These are phyloP conservation scores for Pseudomugil tenellus DNA, from an alignment of 2,797 vertebrate genomes.

Conservation along the genomic window DNA sequence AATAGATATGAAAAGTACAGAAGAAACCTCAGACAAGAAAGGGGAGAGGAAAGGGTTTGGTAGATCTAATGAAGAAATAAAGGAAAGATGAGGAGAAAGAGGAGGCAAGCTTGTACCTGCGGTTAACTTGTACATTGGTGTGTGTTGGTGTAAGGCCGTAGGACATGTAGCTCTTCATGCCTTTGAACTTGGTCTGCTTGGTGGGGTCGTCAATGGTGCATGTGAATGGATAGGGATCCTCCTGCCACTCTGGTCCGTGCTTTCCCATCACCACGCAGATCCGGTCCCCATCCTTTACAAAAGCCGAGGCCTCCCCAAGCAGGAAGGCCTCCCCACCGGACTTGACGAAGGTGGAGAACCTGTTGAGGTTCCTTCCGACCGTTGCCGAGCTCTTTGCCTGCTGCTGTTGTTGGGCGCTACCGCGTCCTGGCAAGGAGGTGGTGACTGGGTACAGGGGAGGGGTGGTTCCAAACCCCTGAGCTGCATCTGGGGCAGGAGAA, in stretches of 20 bases:
- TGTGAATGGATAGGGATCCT: slow-evolving; percentile 90
- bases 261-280: slow-evolving; percentile 90
- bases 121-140: slow-evolving; percentile 90
- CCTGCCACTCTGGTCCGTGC: slow-evolving; percentile 93
- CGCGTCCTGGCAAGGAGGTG: slow-evolving; percentile 72
- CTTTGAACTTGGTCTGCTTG: slow-evolving; percentile 98
- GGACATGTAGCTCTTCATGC: slow-evolving; percentile 99
- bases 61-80: slow-evolving; percentile 19
- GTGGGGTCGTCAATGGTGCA: slow-evolving; percentile 96
- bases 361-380: slow-evolving; percentile 93
- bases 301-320: slow-evolving; percentile 89
- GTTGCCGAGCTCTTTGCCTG: slow-evolving; percentile 89
- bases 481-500: slow-evolving; percentile 78
- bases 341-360: slow-evolving; percentile 96
- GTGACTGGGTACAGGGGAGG: slow-evolving; percentile 69
- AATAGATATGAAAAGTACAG: slow-evolving; percentile 18
- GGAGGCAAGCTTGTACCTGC: slow-evolving; percentile 82
- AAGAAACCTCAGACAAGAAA: slow-evolving; percentile 24
- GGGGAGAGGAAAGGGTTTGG: background rate
- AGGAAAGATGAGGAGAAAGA: background rate
- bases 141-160: slow-evolving; percentile 93
- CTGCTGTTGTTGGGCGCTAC: slow-evolving; percentile 78
- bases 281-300: slow-evolving; percentile 91
- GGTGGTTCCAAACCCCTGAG: slow-evolving; percentile 60
- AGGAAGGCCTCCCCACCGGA: slow-evolving; percentile 96